These are phyloP conservation scores for Hoplostethus atlanticus DNA, from an alignment of 2,797 vertebrate genomes.

Conservation along the genomic window DNA sequence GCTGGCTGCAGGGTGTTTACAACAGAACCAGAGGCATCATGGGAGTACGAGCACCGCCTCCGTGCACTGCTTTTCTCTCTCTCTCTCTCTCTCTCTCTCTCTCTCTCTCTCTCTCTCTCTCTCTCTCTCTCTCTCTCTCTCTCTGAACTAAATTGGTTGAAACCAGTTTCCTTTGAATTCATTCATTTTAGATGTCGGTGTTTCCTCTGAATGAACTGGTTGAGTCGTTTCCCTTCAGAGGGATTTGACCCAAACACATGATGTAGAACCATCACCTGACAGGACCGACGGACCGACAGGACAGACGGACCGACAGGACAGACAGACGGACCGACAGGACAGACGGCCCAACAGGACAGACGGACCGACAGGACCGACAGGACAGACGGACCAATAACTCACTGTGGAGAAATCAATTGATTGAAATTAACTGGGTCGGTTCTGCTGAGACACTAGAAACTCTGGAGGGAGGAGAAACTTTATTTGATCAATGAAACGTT, in stretches of 20 bases:
- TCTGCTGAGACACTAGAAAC: background rate
- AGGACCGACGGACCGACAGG: no score
- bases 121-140: slow-evolving; percentile 10
- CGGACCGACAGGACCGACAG: no score
- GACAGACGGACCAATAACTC: no score
- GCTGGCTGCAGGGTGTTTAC: slow-evolving; percentile 62
- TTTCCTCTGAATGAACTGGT: slow-evolving; percentile 45
- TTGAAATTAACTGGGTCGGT: slow-evolving; percentile 32
- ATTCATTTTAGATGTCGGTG: slow-evolving; percentile 19
- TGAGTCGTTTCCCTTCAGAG: no score
- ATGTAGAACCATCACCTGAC: no score
- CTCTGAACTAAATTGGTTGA: background rate
- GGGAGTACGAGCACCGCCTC: slow-evolving; percentile 54
- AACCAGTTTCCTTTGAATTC: slow-evolving; percentile 41
- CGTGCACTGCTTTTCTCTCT: background rate
- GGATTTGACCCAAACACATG: no score
- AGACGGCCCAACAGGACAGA: no score
- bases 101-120: slow-evolving; percentile 10
- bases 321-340: no score
- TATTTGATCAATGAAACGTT: background rate
- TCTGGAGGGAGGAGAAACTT: background rate
- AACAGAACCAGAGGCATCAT: slow-evolving; percentile 59
- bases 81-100: slow-evolving; percentile 11
- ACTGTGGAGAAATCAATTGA: background rate
- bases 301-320: no score